Evolutionary conservation across 2,113 vertebrate species (phyloP).

Genomic region (Neofelis nebulosa): DNA sequence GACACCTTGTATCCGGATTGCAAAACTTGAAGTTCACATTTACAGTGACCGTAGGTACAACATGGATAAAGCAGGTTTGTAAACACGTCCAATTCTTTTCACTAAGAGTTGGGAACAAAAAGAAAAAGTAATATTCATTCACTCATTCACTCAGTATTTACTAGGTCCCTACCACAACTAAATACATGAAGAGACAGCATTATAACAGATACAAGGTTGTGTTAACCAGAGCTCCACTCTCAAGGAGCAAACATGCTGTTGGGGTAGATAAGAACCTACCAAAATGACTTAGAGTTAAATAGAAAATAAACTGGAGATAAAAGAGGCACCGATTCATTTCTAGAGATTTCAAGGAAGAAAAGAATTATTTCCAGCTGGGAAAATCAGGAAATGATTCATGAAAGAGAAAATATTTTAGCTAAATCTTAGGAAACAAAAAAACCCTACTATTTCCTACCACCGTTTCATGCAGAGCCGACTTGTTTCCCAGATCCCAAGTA

Average conservation of each 20-base stretch:
- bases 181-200: background rate
- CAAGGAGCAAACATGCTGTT: background rate
- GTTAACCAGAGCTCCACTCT: background rate
- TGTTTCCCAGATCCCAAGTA: background rate
- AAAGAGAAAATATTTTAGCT: background rate
- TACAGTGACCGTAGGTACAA: background rate
- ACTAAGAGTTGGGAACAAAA: background rate
- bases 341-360: background rate
- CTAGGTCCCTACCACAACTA: background rate
- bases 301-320: background rate
- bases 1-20: background rate
- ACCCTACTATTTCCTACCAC: background rate
- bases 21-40: conserved; percentile 13
- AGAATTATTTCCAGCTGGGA: background rate
- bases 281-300: background rate
- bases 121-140: background rate
- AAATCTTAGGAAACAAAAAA: background rate
- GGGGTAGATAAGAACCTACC: background rate
- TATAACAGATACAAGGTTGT: background rate
- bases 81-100: background rate
- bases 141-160: conserved; percentile 17
- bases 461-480: background rate
- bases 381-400: background rate
- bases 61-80: conserved; percentile 1
- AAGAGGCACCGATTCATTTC: background rate